Conservation (phyloP, 2,888 invertebrate genomes). For the Agonopterix heracliana region DNA sequence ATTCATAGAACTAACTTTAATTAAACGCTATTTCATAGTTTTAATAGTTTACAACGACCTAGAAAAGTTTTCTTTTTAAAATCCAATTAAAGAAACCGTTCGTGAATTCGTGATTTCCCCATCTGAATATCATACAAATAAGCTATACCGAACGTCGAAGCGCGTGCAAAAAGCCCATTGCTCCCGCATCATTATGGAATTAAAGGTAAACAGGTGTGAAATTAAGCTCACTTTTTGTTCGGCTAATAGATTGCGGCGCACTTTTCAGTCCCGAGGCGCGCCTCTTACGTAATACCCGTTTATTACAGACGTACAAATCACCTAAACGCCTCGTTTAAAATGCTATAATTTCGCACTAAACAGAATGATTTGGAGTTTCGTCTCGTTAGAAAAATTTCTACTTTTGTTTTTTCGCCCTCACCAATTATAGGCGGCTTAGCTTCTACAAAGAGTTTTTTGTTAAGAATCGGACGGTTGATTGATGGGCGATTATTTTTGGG, state of each 20-base stretch:
- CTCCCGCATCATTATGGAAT: constrained; percentile 61
- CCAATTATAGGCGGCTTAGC: constrained; percentile 56
- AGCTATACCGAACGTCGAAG: constrained; percentile 26
- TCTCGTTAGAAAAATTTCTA: constrained; percentile 69
- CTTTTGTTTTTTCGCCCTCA: constrained; percentile 65
- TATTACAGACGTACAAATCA: constrained; percentile 60
- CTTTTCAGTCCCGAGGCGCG: constrained; percentile 50
- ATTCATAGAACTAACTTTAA: no score
- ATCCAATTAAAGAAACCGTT: constrained; percentile 16
- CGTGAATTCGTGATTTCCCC: constrained; percentile 25
- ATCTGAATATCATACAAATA: constrained; percentile 26
- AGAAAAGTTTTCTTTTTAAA: no score
- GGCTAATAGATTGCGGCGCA: constrained; percentile 64
- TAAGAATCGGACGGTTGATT: constrained; percentile 51
- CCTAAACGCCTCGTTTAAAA: constrained; percentile 67
- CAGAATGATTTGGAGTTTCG: constrained; percentile 67
- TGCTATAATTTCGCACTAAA: constrained; percentile 74
- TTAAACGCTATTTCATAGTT: no score
- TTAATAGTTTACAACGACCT: no score
- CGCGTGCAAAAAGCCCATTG: constrained; percentile 57
- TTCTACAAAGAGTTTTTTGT: constrained; percentile 60
- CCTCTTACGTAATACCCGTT: constrained; percentile 58
- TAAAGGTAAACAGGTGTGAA: constrained; percentile 74
- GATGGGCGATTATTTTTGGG: constrained; percentile 69
- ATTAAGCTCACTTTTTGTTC: constrained; percentile 68